These are phyloP conservation scores for Heliconius hortense DNA, from an alignment of 2,888 invertebrate species.

Conservation along the genomic window DNA sequence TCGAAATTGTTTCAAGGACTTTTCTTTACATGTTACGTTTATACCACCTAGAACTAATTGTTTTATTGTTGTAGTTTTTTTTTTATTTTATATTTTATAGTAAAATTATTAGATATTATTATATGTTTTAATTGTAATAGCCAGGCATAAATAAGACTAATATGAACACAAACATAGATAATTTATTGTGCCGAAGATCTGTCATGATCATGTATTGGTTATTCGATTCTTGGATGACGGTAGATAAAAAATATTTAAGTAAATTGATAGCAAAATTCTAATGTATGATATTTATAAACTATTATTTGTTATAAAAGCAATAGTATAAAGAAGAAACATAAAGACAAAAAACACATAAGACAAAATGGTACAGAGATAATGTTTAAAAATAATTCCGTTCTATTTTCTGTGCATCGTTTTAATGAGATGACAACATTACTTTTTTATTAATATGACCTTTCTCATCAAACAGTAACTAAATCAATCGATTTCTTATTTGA, in stretches of 20 bases:
- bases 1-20: slow-evolving; percentile 37
- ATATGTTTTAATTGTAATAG: no score
- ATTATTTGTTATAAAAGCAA: no score
- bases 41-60: neutral
- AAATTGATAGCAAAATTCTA: neutral
- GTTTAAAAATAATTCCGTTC: neutral
- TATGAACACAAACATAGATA: no score
- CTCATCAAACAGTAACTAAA: neutral
- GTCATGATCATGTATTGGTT: no score
- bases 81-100: neutral
- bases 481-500: neutral
- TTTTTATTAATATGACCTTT: slow-evolving; percentile 9
- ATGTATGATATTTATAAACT: no score
- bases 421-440: neutral
- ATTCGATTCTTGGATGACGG: no score
- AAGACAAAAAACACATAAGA: neutral
- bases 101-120: neutral
- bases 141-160: no score
- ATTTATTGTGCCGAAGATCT: no score
- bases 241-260: neutral
- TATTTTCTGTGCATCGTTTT: neutral
- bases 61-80: neutral
- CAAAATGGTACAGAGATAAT: neutral
- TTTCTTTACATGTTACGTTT: slow-evolving; percentile 4
- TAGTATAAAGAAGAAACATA: neutral